Conservation (phyloP, 2,888 invertebrate genomes). For the Gryllus longicercus region DNA sequence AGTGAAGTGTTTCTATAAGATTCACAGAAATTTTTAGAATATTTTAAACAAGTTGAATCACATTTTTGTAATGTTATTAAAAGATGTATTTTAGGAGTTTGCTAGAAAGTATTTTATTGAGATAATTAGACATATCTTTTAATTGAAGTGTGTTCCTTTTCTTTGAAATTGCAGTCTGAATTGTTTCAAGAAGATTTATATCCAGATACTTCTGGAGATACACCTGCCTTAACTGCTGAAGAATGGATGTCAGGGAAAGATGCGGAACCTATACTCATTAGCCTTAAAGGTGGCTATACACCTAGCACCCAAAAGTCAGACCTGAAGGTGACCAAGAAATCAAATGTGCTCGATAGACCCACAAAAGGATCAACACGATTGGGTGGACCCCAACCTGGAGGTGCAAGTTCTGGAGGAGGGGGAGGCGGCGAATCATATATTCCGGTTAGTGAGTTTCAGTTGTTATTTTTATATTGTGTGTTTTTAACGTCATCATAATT, state of each 20-base stretch:
- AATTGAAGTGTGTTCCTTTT: no score
- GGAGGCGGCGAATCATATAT: slow-evolving; percentile 25
- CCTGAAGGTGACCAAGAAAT: slow-evolving; percentile 47
- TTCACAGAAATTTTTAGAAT: no score
- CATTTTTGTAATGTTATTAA: no score
- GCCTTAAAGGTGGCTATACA: slow-evolving; percentile 75
- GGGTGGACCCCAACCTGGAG: slow-evolving; percentile 42
- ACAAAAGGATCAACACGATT: slow-evolving; percentile 39
- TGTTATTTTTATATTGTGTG: slow-evolving; percentile 18
- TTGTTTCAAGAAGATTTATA: slow-evolving; percentile 96
- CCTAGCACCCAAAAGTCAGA: slow-evolving; percentile 57
- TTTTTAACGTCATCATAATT: no score
- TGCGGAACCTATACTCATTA: slow-evolving; percentile 86
- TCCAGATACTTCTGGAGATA: slow-evolving; percentile 90
- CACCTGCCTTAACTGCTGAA: slow-evolving; percentile 82
- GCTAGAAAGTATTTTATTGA: no score
- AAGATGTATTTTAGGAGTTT: no score
- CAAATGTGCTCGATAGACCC: slow-evolving; percentile 74
- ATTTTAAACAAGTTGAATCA: no score
- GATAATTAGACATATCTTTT: no score
- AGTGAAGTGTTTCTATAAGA: no score
- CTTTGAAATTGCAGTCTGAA: slow-evolving; percentile 63
- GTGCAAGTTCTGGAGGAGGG: slow-evolving; percentile 35
- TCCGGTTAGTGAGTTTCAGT: slow-evolving; percentile 23
- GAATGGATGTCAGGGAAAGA: slow-evolving; percentile 90